Base-by-base conservation (phyloP, 1,140 invertebrate genomes). In the Penaeus vannamei region DNA sequence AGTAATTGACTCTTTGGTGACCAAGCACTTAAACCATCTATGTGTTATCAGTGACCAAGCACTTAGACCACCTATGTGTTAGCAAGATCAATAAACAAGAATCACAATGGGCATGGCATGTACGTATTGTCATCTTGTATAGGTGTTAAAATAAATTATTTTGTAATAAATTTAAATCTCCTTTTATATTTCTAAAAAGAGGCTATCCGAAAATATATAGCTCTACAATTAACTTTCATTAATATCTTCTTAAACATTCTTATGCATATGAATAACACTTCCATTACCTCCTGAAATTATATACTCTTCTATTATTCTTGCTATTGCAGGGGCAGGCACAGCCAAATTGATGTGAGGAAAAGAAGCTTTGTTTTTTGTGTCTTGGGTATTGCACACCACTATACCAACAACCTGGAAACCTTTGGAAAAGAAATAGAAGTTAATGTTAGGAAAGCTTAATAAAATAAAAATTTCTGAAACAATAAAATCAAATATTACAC, bases 331-430 rank as follows among this genome's bases (percentile, higher is more conserved):
- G 26, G 59, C 42, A 36, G 86, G 86, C 23, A 84, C 59, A 59
- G 86, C 86, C 66, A 88, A n/a, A 64, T 88, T 88, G 42, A 88
- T 77, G 53, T 88, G 62, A n/a, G 86, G 86, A 84, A 88, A 88
- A 20, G 81, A 64, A n/a, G 69, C 64, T 61, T 81, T 88, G 26
- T 62, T 84, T 2, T n/a, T 26, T 20, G 20, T 23, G 64, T 88
- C 86, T 26, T 42, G 23, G 22, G 72, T 88, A 29, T 88, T 88
- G 29, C 86, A 88, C 20, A 84, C 81, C 17, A 88, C 66, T 42
- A 88, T n/a, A n/a, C 86, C 86, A 59, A 88, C 66, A 36, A 88
- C 86, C 66, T 84, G 69, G 17, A 84, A 53, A 19, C 86, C 86
- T 88, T 80, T 53, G 53, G 53, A 12, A 53, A 12, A 72, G 72